phyloP scores from a whole-genome alignment of 2,797 vertebrate genomes.

The Enteromius trimaculatus region DNA sequence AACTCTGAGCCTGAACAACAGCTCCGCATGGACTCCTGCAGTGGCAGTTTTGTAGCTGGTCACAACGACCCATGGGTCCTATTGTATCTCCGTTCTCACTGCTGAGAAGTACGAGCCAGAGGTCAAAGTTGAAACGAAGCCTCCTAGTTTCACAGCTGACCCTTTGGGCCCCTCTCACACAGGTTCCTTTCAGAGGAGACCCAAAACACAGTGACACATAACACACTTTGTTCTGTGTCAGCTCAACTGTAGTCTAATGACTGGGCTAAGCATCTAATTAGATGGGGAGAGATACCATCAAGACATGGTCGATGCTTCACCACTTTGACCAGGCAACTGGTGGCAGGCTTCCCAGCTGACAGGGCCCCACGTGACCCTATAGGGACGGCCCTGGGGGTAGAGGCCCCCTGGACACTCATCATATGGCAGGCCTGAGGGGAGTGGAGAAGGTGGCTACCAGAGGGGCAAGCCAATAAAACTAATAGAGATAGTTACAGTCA shows the following conservation, averaged over 20 bases:
- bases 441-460: conserved; percentile 30
- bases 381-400: conserved; percentile 30
- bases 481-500: conserved; percentile 39
- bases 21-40: conserved; percentile 67
- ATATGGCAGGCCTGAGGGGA: conserved; percentile 62
- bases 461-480: conserved; percentile 41
- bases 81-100: conserved; percentile 67
- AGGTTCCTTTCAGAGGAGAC: conserved; percentile 31
- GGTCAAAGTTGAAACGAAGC: conserved; percentile 67
- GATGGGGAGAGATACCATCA: conserved; percentile 19
- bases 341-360: conserved; percentile 66
- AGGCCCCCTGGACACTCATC: conserved; percentile 51
- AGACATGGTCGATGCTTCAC: conserved; percentile 10
- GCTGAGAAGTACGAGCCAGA: conserved; percentile 53
- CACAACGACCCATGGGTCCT: conserved; percentile 64
- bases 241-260: conserved; percentile 55
- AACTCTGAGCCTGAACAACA: conserved; percentile 64
- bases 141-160: conserved; percentile 74
- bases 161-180: conserved; percentile 34
- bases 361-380: conserved; percentile 55
- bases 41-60: conserved; percentile 62
- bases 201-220: conserved; percentile 33
- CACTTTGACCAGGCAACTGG: conserved; percentile 28
- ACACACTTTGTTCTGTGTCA: conserved; percentile 51
- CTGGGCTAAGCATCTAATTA: conserved; percentile 61